Conservation (phyloP, 2,113 vertebrate species). For the Bos indicus region DNA sequence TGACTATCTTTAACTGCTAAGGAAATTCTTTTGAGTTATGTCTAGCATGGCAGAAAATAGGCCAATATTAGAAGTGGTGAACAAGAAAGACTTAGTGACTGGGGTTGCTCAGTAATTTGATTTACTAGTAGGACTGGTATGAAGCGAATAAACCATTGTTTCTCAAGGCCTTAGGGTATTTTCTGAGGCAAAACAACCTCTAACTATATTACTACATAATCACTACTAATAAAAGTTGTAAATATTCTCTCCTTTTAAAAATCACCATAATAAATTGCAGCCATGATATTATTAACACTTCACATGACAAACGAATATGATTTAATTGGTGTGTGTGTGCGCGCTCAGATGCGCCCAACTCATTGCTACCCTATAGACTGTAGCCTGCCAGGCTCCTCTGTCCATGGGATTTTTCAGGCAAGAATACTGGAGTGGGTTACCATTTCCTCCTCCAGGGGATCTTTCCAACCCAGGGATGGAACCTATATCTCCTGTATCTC, state of each 20-base stretch:
- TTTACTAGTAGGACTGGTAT: neutral
- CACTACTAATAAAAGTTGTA: neutral
- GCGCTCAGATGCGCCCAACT: accelerated
- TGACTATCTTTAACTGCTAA: neutral
- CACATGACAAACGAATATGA: neutral
- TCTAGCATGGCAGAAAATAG: constrained; percentile 3
- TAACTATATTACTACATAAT: neutral
- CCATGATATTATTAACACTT: neutral
- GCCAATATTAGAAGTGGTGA: constrained; percentile 5
- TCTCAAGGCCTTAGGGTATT: constrained; percentile 57
- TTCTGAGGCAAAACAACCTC: constrained; percentile 45
- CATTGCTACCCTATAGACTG: neutral
- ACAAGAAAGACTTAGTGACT: neutral
- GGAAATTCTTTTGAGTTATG: constrained; percentile 23
- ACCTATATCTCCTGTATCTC: neutral
- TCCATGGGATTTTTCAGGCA: neutral
- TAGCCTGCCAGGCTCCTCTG: neutral
- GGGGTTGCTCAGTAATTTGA: constrained; percentile 1
- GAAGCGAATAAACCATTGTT: constrained; percentile 39
- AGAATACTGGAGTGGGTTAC: neutral
- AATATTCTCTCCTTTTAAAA: neutral
- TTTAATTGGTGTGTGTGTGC: neutral
- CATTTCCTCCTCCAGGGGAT: neutral
- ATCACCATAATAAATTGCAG: neutral
- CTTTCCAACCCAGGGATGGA: neutral